These are phyloP conservation scores for Saguinus midas DNA, from an alignment of 2,113 vertebrate genomes.

Conservation along the genomic window DNA sequence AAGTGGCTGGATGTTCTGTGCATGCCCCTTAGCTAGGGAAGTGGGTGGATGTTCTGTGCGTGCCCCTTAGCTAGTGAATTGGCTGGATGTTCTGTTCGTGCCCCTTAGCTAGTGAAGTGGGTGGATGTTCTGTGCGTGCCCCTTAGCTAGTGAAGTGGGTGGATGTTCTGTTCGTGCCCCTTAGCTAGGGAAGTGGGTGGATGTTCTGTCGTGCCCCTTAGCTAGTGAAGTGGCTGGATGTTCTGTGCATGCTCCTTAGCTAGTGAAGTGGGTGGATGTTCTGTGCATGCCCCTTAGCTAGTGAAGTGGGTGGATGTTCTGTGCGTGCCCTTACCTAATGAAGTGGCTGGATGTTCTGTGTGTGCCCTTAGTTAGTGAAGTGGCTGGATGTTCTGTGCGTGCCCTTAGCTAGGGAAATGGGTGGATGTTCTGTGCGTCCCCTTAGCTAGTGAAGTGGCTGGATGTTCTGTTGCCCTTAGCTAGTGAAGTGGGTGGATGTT, in stretches of 20 bases:
- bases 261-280: neutral
- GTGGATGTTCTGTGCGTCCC: accelerated
- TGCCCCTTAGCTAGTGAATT: neutral
- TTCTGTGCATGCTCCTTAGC: no score
- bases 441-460: no score
- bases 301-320: neutral
- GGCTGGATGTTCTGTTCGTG: neutral
- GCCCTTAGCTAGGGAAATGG: no score
- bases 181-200: neutral
- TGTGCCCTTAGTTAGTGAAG: no score
- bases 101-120: neutral
- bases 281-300: neutral
- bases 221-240: neutral
- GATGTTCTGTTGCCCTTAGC: neutral
- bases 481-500: neutral
- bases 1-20: neutral
- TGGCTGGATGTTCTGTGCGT: no score
- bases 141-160: no score
- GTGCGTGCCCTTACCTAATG: neutral
- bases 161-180: neutral
- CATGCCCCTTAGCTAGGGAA: no score
- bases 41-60: accelerated
- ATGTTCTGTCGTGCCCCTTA: neutral
- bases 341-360: no score
- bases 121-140: no score